phyloP scores from a whole-genome alignment of 1,140 invertebrate genomes.

The Bactericera cockerelli region DNA sequence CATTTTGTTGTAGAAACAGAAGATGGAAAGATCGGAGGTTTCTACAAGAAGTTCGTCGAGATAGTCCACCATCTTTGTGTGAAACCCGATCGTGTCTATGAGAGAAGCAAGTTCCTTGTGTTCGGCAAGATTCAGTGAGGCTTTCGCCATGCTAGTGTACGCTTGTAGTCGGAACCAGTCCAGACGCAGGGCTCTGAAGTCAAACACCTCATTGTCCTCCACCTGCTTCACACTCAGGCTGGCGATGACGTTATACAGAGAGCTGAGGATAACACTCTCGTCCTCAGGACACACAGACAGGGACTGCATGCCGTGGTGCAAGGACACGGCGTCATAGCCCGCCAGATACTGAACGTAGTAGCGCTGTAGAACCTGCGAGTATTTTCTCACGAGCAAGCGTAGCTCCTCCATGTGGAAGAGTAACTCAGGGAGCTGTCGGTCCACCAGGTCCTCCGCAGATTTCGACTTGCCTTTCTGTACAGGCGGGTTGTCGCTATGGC shows the following conservation, averaged over 20 bases:
- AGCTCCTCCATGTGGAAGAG: constrained; percentile 97
- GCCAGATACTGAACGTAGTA: constrained; percentile 96
- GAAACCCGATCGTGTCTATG: constrained; percentile 91
- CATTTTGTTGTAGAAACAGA: constrained; percentile 92
- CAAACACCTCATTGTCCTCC: constrained; percentile 91
- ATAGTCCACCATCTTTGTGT: constrained; percentile 96
- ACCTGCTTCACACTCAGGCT: constrained; percentile 85
- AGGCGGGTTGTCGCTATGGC: constrained; percentile 91
- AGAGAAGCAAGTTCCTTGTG: constrained; percentile 75
- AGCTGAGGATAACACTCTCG: constrained; percentile 85
- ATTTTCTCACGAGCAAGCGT: constrained; percentile 78
- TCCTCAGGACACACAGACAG: constrained; percentile 77
- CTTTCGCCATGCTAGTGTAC: constrained; percentile 72
- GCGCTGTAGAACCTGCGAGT: constrained; percentile 91
- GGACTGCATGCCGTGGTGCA: constrained; percentile 84
- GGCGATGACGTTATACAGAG: constrained; percentile 78
- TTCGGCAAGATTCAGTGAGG: constrained; percentile 64
- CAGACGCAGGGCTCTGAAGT: constrained; percentile 82
- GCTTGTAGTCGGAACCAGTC: constrained; percentile 97
- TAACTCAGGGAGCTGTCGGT: constrained; percentile 89
- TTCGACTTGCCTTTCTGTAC: constrained; percentile 71
- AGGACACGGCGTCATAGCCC: constrained; percentile 83
- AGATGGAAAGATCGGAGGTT: constrained; percentile 91
- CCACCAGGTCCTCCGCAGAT: constrained; percentile 74
- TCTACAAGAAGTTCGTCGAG: constrained; percentile 94